Evolutionary conservation across 2,113 vertebrate species (phyloP).

Genomic region (Phainopepla nitens): DNA sequence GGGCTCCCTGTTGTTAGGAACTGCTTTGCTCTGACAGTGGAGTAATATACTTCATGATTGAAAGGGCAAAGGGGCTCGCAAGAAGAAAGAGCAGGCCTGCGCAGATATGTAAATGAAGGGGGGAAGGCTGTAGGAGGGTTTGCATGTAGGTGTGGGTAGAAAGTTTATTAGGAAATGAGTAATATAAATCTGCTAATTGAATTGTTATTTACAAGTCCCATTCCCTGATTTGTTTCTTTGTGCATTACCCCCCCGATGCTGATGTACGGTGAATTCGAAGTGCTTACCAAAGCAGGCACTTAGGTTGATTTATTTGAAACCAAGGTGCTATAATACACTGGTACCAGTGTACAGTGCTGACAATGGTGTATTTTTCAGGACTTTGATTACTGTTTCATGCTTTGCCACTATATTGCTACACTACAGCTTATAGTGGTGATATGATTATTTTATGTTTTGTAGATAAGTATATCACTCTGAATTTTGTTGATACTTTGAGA

Average conservation of each 20-base stretch:
- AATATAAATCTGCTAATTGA: slow-evolving; percentile 52
- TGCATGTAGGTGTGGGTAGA: background rate
- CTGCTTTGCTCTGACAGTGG: slow-evolving; percentile 98
- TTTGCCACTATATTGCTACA: background rate
- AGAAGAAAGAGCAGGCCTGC: slow-evolving; percentile 78
- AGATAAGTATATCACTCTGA: slow-evolving; percentile 1
- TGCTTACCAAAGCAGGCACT: slow-evolving; percentile 60
- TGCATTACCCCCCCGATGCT: background rate
- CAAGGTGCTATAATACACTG: background rate
- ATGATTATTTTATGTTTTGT: slow-evolving; percentile 14
- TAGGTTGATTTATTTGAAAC: slow-evolving; percentile 40
- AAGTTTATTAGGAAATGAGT: slow-evolving; percentile 69
- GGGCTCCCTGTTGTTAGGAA: slow-evolving; percentile 94
- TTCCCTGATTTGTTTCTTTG: slow-evolving; percentile 62
- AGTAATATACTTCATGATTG: slow-evolving; percentile 99
- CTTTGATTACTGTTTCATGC: slow-evolving; percentile 47
- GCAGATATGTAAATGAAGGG: slow-evolving; percentile 87
- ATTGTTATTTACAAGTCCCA: slow-evolving; percentile 31
- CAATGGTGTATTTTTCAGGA: slow-evolving; percentile 17
- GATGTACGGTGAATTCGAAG: background rate
- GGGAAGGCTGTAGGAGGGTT: slow-evolving; percentile 63
- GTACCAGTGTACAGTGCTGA: slow-evolving; percentile 27
- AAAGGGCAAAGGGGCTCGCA: slow-evolving; percentile 95
- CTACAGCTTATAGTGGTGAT: background rate
- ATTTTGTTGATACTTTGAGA: slow-evolving; percentile 18